Evolutionary conservation across 2,113 vertebrate genomes (phyloP).

Genomic region (Rattus rattus): DNA sequence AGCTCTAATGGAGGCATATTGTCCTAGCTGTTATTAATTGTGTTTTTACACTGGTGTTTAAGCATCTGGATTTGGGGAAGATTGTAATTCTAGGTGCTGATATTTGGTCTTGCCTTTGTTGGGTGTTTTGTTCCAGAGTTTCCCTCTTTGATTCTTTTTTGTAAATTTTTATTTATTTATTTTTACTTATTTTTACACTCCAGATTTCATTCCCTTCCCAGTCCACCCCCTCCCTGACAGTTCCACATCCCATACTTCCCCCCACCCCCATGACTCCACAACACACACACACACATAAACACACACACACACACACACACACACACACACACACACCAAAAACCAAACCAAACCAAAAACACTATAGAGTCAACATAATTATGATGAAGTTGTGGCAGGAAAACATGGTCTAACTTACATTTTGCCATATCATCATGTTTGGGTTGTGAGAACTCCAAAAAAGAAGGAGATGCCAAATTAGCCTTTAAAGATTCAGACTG

Average conservation of each 20-base stretch:
- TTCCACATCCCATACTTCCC: too few species aligned
- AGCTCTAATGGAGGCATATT: not conserved
- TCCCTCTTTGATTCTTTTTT: not conserved
- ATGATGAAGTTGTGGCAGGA: conserved; percentile 75
- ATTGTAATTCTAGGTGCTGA: not conserved
- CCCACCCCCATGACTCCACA: too few species aligned
- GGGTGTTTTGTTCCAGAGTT: not conserved
- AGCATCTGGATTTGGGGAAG: not conserved
- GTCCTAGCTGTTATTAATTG: not conserved
- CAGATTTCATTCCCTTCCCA: not conserved
- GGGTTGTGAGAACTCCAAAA: conserved; percentile 61
- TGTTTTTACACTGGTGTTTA: not conserved
- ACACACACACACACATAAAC: too few species aligned
- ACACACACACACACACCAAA: not conserved
- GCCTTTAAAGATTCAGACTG: conserved; percentile 46
- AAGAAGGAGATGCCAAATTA: conserved; percentile 67
- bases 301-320: conserved; percentile 62
- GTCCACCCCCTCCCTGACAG: too few species aligned
- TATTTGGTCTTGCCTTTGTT: not conserved
- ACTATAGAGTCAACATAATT: conserved; percentile 74
- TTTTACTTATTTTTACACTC: too few species aligned
- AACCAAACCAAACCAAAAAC: not conserved
- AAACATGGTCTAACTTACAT: conserved; percentile 69
- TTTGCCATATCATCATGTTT: conserved; percentile 61
- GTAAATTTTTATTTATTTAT: not conserved